These are phyloP conservation scores for human DNA, from an alignment of 2,113 vertebrate genomes.

Conservation along the genomic window GRCh38 chr4:63438501-63439000, in stretches of 20 bases:
- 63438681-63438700: neutral
- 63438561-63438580: too few relatives aligned
- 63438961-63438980: neutral
- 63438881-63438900: neutral
- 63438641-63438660: neutral
- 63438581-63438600: too few relatives aligned
- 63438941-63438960: neutral
- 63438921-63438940: neutral
- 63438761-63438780: neutral
- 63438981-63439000: neutral
- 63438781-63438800: neutral
- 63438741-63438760: neutral
- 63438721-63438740: neutral
- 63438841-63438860: neutral
- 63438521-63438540: too few relatives aligned
- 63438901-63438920: neutral
- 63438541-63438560: too few relatives aligned
- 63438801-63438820: neutral
- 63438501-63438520: too few relatives aligned
- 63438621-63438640: neutral
- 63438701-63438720: neutral
- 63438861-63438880: neutral
- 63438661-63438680: neutral
- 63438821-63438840: neutral
- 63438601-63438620: too few relatives aligned